phyloP scores from a whole-genome alignment of 1,140 invertebrate species.

The Pissodes strobi region DNA sequence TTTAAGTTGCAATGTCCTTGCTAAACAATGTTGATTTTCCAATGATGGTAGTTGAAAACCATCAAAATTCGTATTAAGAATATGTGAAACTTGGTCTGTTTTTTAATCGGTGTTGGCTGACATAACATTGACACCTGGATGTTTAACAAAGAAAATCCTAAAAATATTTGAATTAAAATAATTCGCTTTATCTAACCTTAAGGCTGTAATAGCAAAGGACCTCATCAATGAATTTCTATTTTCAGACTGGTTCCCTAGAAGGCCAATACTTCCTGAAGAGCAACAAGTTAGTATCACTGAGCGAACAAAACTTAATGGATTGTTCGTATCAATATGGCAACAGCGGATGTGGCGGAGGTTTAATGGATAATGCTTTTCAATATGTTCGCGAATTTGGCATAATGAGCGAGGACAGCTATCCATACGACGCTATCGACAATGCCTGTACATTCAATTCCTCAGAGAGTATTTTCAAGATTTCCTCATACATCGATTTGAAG shows the following conservation, averaged over 20 bases:
- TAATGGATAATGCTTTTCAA: conserved; percentile 12
- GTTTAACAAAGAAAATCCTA: too few relatives aligned
- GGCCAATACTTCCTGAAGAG: conserved; percentile 57
- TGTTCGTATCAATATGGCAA: conserved; percentile 60
- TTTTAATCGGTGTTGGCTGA: too few relatives aligned
- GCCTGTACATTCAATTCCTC: neutral
- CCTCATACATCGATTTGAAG: conserved; percentile 8
- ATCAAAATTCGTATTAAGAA: too few relatives aligned
- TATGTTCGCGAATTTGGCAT: conserved; percentile 22
- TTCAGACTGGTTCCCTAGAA: conserved; percentile 14
- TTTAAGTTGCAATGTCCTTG: too few relatives aligned
- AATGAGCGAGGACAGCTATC: conserved; percentile 16
- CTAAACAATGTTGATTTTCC: too few relatives aligned
- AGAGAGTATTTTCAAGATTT: neutral
- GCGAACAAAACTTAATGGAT: conserved; percentile 76
- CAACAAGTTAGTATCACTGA: conserved; percentile 83
- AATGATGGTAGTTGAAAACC: too few relatives aligned
- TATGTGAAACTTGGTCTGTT: too few relatives aligned
- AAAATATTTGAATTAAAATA: too few relatives aligned
- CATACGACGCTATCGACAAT: neutral
- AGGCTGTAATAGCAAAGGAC: too few relatives aligned
- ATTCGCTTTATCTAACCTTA: too few relatives aligned
- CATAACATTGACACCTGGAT: too few relatives aligned
- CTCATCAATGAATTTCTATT: too few relatives aligned
- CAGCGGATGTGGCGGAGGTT: conserved; percentile 22